These are phyloP conservation scores for Uria aalge DNA, from an alignment of 2,113 vertebrate genomes.

Conservation along the genomic window DNA sequence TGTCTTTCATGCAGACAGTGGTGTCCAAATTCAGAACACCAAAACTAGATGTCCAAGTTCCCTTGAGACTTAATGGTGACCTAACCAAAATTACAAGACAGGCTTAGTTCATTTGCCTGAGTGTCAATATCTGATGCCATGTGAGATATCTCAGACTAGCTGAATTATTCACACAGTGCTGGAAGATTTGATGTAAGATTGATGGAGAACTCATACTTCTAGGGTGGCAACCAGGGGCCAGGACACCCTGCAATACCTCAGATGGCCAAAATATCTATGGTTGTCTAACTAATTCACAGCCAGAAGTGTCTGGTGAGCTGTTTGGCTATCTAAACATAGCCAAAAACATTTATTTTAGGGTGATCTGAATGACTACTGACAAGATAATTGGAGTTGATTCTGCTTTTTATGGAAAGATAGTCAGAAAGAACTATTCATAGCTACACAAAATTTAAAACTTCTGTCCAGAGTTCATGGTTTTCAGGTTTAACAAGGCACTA, in stretches of 20 bases:
- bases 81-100: fast-evolving
- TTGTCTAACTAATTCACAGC: neutral
- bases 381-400: neutral
- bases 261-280: neutral
- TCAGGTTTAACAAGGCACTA: neutral
- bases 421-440: neutral
- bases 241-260: neutral
- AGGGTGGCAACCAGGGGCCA: fast-evolving
- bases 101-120: neutral
- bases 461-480: neutral
- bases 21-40: neutral
- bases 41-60: neutral
- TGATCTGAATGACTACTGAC: neutral
- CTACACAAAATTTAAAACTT: neutral
- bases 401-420: neutral
- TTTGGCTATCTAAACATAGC: neutral
- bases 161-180: neutral
- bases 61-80: neutral
- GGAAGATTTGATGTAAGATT: neutral
- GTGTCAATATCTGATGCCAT: neutral
- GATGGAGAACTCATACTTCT: neutral
- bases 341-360: neutral
- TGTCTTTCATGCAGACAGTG: neutral
- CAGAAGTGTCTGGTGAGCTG: neutral
- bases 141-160: neutral